phyloP scores from a whole-genome alignment of 2,797 vertebrate genomes.

The Tinamus major region DNA sequence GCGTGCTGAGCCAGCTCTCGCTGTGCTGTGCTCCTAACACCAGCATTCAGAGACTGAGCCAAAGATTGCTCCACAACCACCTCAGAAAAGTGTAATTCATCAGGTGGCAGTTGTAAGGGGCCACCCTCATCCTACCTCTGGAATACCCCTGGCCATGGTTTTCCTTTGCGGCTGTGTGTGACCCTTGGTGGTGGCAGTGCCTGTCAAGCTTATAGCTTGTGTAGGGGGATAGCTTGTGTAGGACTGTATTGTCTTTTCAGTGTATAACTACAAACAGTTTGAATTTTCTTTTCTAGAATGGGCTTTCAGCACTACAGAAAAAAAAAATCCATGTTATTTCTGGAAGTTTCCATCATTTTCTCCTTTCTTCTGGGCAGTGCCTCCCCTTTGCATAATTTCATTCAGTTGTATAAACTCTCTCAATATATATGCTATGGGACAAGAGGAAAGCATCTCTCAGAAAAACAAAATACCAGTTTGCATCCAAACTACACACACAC shows the following conservation, averaged over 20 bases:
- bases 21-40: not conserved
- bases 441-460: not conserved
- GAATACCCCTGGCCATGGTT: not conserved
- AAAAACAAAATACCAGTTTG: not conserved
- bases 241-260: not conserved
- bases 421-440: constrained; percentile 40
- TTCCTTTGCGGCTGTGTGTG: not conserved
- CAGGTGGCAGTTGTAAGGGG: constrained; percentile 12
- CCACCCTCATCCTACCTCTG: not conserved
- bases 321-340: constrained; percentile 55
- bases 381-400: constrained; percentile 37
- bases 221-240: not conserved
- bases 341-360: constrained; percentile 33
- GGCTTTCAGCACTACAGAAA: not conserved
- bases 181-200: not conserved
- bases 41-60: not conserved
- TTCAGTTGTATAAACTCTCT: constrained; percentile 48
- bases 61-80: not conserved
- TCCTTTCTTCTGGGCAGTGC: constrained; percentile 50
- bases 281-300: not conserved
- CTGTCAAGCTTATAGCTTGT: not conserved
- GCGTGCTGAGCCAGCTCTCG: fast-evolving
- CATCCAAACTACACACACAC: constrained; percentile 21
- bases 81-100: constrained; percentile 15
- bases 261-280: not conserved